These are phyloP conservation scores for Pogonomyrmex barbatus DNA, from an alignment of 1,140 invertebrate species.

Conservation along the genomic window DNA sequence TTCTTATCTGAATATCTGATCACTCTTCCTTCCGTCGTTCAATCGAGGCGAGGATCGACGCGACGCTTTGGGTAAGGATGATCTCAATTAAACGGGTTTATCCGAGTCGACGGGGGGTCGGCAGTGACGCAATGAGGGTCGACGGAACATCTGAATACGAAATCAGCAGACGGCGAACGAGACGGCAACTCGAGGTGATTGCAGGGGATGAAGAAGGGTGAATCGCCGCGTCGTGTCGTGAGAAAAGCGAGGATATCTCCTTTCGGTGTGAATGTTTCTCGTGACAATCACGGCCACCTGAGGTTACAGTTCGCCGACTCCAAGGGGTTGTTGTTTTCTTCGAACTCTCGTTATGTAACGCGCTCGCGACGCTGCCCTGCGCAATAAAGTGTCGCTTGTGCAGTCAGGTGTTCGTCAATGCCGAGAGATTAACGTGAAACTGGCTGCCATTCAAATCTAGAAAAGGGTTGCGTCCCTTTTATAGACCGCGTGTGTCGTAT, in stretches of 20 bases:
- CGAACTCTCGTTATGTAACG: slow-evolving; percentile 60
- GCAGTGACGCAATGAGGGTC: slow-evolving; percentile 72
- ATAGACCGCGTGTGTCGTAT: slow-evolving; percentile 18
- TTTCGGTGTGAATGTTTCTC: slow-evolving; percentile 74
- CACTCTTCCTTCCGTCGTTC: slow-evolving; percentile 32
- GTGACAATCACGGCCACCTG: slow-evolving; percentile 78
- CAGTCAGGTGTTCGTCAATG: slow-evolving; percentile 65
- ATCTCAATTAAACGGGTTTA: slow-evolving; percentile 85
- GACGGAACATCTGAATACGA: slow-evolving; percentile 77
- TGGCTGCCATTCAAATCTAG: slow-evolving; percentile 26
- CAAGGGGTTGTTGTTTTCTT: slow-evolving; percentile 68
- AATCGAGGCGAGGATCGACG: slow-evolving; percentile 64
- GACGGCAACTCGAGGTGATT: slow-evolving; percentile 40
- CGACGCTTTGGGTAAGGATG: slow-evolving; percentile 74
- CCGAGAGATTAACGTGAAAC: slow-evolving; percentile 41
- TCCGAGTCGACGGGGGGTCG: slow-evolving; percentile 79
- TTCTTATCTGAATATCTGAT: slow-evolving; percentile 51
- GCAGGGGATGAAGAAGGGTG: slow-evolving; percentile 77
- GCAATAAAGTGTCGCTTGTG: slow-evolving; percentile 39
- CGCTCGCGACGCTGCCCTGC: slow-evolving; percentile 33
- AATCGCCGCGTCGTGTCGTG: slow-evolving; percentile 73
- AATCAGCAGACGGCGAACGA: slow-evolving; percentile 72
- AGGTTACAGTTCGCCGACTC: slow-evolving; percentile 71
- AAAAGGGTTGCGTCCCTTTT: slow-evolving; percentile 33
- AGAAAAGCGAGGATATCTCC: slow-evolving; percentile 72